phyloP scores from a whole-genome alignment of 2,888 invertebrate genomes.

The Xestia sexstrigata region DNA sequence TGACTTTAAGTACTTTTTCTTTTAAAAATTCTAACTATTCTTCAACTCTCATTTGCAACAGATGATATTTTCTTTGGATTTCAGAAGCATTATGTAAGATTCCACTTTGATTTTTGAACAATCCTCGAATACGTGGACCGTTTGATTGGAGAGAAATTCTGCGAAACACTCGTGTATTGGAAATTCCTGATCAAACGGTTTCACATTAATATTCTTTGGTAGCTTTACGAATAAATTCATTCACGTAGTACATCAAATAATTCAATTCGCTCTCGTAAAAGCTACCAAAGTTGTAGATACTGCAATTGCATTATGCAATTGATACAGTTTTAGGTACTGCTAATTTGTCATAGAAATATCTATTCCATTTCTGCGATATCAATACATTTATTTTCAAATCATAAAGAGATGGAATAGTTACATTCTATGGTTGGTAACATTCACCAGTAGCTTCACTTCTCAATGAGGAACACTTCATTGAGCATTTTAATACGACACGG shows the following conservation, averaged over 20 bases:
- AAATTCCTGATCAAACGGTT: slow-evolving; percentile 73
- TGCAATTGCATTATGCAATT: slow-evolving; percentile 78
- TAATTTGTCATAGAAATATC: slow-evolving; percentile 71
- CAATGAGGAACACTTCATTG: slow-evolving; percentile 85
- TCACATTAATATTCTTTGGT: slow-evolving; percentile 71
- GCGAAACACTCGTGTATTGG: slow-evolving; percentile 51
- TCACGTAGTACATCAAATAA: slow-evolving; percentile 1
- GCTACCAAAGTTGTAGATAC: slow-evolving; percentile 79
- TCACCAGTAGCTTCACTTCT: slow-evolving; percentile 88
- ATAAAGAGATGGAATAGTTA: slow-evolving; percentile 69
- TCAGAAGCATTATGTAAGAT: slow-evolving; percentile 84
- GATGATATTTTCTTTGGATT: slow-evolving; percentile 84
- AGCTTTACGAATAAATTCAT: slow-evolving; percentile 68
- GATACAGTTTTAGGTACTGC: slow-evolving; percentile 75
- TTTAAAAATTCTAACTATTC: slow-evolving; percentile 78
- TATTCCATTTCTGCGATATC: slow-evolving; percentile 52
- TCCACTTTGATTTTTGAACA: slow-evolving; percentile 77
- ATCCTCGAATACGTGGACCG: slow-evolving; percentile 70
- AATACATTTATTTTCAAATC: not conserved
- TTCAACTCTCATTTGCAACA: slow-evolving; percentile 85
- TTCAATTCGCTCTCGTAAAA: slow-evolving; percentile 64
- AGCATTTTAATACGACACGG: slow-evolving; percentile 87
- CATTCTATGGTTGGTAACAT: slow-evolving; percentile 77
- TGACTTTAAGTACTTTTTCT: slow-evolving; percentile 68
- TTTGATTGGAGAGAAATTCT: slow-evolving; percentile 71